phyloP scores from a whole-genome alignment of 2,888 invertebrate species.

The Apotomis turbidana region DNA sequence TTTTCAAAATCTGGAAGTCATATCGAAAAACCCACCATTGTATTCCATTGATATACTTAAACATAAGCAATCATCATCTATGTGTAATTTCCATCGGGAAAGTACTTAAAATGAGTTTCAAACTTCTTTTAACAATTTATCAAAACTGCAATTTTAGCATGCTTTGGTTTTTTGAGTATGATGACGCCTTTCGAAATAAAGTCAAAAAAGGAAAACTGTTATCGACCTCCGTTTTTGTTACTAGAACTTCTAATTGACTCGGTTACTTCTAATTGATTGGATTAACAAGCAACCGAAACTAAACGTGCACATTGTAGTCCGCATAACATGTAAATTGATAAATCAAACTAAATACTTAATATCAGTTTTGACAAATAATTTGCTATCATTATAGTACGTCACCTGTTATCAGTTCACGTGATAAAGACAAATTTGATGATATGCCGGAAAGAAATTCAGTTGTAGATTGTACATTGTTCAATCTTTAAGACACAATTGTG shows the following conservation, averaged over 20 bases:
- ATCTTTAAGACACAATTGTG: constrained; percentile 17
- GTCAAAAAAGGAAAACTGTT: constrained; percentile 7
- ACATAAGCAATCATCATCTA: too few species aligned
- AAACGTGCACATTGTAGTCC: background rate
- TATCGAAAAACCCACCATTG: too few species aligned
- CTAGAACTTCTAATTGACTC: background rate
- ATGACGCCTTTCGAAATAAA: background rate
- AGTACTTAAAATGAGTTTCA: too few species aligned
- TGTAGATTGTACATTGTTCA: constrained; percentile 17
- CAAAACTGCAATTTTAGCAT: too few species aligned
- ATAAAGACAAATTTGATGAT: constrained; percentile 63
- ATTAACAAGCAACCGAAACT: background rate
- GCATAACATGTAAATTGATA: constrained; percentile 37
- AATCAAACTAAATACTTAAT: constrained; percentile 43
- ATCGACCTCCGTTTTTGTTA: background rate
- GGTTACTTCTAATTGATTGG: background rate
- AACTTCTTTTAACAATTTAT: too few species aligned
- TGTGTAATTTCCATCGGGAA: too few species aligned
- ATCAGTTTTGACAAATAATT: constrained; percentile 46
- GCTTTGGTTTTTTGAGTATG: background rate
- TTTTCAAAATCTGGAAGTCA: too few species aligned
- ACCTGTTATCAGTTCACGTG: constrained; percentile 53
- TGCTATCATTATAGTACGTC: constrained; percentile 50
- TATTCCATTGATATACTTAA: too few species aligned
- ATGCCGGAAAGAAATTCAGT: constrained; percentile 59